Base-by-base conservation (phyloP, 2,797 vertebrate species). In the Acridotheres tristis region DNA sequence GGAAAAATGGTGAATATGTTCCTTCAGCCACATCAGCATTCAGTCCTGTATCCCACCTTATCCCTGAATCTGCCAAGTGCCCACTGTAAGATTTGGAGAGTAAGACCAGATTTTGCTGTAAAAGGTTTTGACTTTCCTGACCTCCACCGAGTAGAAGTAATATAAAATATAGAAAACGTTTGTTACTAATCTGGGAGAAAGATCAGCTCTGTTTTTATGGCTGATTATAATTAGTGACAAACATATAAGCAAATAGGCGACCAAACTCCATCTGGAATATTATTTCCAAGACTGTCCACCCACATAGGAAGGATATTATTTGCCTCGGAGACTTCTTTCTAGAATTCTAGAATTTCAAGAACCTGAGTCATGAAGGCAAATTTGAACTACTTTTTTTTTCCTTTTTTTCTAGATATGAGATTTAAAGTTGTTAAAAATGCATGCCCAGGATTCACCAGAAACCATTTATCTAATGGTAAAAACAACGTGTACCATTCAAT, bases 201-300 rank as follows among this genome's bases (percentile, higher is more conserved):
- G 54, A 91, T 84, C 82, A 93, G 30, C 16, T 68, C 85, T 84
- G 69, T 7, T 68, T 88, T 81, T 72, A 58, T 42, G 63, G 43
- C 43, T 91, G 72, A 59, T 91, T 94, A 81, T 86, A 89, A 88
- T 89, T 94, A 90, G 83, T 75, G 62, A 93, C 85, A 94, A 90
- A 89, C 53, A 85, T 65, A 59, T 29, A 88, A 88, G 72, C 20
- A 94, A 90, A 90, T 32, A 93, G 54, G 63, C 13, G 1, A 94
- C 45, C 13, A 62, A 94, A 90, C 68, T 93, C 94, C 81, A 93
- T 82, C 87, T 90, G 84, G 85, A 93, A 80, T 96, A 94, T 87
- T 94, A 92, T 91, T 90, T 90, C 68, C 84, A 88, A 90, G 78
- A 85, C 71, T 89, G 51, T 87, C 67, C 62, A 79, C 87, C 84